phyloP scores from a whole-genome alignment of 2,888 invertebrate genomes.

The Phaonia tiefii region DNA sequence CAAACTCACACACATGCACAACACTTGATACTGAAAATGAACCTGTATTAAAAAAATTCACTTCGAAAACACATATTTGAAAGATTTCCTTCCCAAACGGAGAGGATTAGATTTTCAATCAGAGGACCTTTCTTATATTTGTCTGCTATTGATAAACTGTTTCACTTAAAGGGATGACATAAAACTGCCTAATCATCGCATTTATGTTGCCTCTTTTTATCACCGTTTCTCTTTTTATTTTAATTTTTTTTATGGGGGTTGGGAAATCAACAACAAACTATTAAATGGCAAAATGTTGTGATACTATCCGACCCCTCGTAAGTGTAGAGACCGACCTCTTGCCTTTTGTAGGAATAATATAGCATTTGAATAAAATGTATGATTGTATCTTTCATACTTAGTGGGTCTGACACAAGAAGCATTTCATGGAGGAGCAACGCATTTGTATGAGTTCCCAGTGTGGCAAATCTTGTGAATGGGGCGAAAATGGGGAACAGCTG shows the following conservation, averaged over 20 bases:
- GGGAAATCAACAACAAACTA: not conserved
- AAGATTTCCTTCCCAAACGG: conserved; percentile 28
- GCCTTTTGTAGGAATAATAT: conserved; percentile 1
- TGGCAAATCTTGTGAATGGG: not conserved
- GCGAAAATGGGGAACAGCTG: not conserved
- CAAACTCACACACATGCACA: too few relatives aligned
- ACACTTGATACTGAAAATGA: too few relatives aligned
- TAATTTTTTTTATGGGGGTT: not conserved
- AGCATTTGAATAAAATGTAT: conserved; percentile 52
- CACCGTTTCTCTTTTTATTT: not conserved
- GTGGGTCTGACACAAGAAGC: conserved; percentile 29
- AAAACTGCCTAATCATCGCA: conserved; percentile 49
- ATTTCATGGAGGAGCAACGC: conserved; percentile 19
- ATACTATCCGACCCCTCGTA: not conserved
- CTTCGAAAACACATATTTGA: conserved; percentile 8
- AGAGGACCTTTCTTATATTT: conserved; percentile 26
- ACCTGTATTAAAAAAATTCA: too few relatives aligned
- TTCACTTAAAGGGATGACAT: conserved; percentile 41
- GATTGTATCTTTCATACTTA: conserved; percentile 26
- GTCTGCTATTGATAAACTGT: not conserved
- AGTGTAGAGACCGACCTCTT: not conserved
- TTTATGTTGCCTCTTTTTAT: conserved; percentile 24
- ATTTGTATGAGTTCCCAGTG: conserved; percentile 33
- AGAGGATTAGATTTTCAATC: conserved; percentile 33
- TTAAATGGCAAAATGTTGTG: conserved; percentile 19